Evolutionary conservation across 2,113 vertebrate genomes (phyloP).

Genomic region (Hassar affinis): DNA sequence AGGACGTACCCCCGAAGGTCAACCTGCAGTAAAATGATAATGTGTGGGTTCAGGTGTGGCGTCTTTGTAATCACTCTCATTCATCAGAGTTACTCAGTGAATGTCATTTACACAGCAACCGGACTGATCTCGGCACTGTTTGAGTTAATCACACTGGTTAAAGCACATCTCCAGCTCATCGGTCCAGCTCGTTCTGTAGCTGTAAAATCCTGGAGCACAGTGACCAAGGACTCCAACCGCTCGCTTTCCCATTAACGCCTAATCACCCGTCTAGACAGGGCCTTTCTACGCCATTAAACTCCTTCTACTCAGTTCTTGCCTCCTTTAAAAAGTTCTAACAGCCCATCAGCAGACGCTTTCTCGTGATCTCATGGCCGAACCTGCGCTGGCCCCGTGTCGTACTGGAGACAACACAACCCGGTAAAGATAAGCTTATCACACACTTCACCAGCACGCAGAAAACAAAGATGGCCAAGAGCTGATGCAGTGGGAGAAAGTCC

Average conservation of each 20-base stretch:
- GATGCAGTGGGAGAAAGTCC: neutral
- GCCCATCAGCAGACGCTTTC: no score
- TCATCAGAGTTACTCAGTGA: neutral
- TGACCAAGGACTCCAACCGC: neutral
- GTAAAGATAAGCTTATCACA: neutral
- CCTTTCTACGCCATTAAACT: slow-evolving; percentile 40
- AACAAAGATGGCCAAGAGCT: neutral
- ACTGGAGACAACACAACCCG: neutral
- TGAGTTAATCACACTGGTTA: neutral
- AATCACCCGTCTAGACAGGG: slow-evolving; percentile 49
- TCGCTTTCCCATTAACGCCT: slow-evolving; percentile 41
- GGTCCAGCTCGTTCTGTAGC: neutral
- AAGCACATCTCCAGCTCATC: neutral
- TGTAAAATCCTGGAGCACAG: neutral
- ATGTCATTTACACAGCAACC: neutral
- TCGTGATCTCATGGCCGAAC: no score
- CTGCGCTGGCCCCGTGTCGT: neutral
- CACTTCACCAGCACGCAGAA: neutral
- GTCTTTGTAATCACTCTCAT: no score
- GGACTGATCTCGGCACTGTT: neutral
- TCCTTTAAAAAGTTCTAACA: slow-evolving; percentile 24
- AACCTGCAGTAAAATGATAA: neutral
- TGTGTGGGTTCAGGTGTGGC: no score
- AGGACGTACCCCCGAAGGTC: neutral
- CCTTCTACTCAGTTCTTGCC: slow-evolving; percentile 33